phyloP scores from a whole-genome alignment of 2,797 vertebrate genomes.

The Halcyon leucocephala region DNA sequence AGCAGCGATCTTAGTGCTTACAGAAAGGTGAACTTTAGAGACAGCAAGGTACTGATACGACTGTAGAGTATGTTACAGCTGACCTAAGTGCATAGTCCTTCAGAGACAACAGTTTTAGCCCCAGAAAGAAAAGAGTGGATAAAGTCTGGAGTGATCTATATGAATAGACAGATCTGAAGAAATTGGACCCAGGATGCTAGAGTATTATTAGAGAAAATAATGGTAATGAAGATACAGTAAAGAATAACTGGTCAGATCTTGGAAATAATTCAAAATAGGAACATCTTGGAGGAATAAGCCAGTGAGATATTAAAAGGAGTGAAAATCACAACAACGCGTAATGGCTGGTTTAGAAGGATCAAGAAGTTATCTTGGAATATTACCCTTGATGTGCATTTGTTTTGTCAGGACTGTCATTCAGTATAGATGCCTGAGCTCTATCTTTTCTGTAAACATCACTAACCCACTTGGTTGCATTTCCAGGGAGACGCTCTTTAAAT shows the following conservation, averaged over 20 bases:
- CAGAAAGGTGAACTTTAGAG: no score
- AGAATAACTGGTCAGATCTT: background rate
- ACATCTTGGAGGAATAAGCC: background rate
- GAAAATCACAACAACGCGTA: background rate
- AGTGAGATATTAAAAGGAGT: background rate
- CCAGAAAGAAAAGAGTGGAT: background rate
- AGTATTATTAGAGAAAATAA: background rate
- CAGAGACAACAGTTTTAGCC: background rate
- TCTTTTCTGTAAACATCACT: background rate
- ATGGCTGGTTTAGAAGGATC: background rate
- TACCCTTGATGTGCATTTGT: background rate
- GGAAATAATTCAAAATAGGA: background rate
- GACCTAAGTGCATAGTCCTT: background rate
- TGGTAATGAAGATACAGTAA: background rate
- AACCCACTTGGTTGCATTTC: background rate
- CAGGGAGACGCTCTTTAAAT: background rate
- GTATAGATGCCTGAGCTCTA: background rate
- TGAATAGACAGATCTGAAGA: background rate
- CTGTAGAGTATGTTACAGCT: no score
- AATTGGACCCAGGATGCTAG: background rate
- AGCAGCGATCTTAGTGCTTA: background rate
- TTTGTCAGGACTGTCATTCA: rapidly evolving
- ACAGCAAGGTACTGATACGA: no score
- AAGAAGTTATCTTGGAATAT: background rate
- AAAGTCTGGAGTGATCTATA: background rate